phyloP scores from a whole-genome alignment of 2,797 vertebrate genomes.

The Sebastes taczanowskii region DNA sequence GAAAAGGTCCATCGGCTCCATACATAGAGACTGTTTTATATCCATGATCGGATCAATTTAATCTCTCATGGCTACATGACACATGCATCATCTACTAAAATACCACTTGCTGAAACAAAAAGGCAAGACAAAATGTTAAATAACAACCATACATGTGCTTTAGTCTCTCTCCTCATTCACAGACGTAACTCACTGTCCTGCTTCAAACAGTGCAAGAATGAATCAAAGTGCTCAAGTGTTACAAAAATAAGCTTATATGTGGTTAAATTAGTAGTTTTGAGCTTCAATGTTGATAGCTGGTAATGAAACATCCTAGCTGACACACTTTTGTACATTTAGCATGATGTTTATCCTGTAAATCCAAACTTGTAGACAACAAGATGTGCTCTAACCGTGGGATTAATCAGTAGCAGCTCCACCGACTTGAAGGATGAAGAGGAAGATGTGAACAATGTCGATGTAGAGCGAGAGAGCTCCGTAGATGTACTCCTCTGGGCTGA shows the following conservation, averaged over 20 bases:
- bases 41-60: background rate
- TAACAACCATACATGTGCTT: background rate
- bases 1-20: no score
- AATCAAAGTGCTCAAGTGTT: conserved; percentile 57
- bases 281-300: background rate
- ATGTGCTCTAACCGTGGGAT: background rate
- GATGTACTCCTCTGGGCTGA: conserved; percentile 95
- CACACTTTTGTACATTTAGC: background rate
- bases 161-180: conserved; percentile 13
- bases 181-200: background rate
- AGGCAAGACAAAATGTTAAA: background rate
- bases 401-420: conserved; percentile 80
- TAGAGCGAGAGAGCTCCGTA: conserved; percentile 93
- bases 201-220: conserved; percentile 7
- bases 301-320: background rate
- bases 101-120: background rate
- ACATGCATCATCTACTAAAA: background rate
- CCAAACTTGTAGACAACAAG: background rate
- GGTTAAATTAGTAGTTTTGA: background rate
- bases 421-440: conserved; percentile 91
- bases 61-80: background rate
- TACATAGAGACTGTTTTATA: no score
- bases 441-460: conserved; percentile 93
- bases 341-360: background rate
- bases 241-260: conserved; percentile 14